These are phyloP conservation scores for Calidris pygmaea DNA, from an alignment of 2,113 vertebrate species.

Conservation along the genomic window DNA sequence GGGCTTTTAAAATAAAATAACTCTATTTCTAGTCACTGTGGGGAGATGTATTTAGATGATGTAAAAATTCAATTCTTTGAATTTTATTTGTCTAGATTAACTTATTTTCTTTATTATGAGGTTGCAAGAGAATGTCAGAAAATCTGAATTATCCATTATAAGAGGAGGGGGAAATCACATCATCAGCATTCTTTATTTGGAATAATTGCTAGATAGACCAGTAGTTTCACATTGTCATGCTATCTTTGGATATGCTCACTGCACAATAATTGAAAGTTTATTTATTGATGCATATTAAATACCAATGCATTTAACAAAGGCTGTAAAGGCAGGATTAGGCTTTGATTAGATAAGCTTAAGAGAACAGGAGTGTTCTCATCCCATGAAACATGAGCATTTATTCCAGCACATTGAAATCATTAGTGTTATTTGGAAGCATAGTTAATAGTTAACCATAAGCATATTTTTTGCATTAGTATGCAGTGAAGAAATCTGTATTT, in stretches of 20 bases:
- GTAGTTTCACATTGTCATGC: slow-evolving; percentile 62
- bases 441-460: slow-evolving; percentile 61
- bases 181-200: slow-evolving; percentile 67
- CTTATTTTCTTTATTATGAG: slow-evolving; percentile 29
- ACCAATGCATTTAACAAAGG: slow-evolving; percentile 59
- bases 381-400: slow-evolving; percentile 57
- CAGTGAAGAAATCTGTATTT: slow-evolving; percentile 42
- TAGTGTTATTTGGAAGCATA: slow-evolving; percentile 62
- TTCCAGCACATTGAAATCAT: slow-evolving; percentile 55
- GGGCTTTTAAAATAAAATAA: neutral
- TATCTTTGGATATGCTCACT: slow-evolving; percentile 63
- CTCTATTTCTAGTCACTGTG: neutral
- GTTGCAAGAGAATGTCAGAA: slow-evolving; percentile 53
- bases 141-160: slow-evolving; percentile 50
- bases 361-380: slow-evolving; percentile 43
- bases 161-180: slow-evolving; percentile 38
- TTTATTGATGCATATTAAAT: slow-evolving; percentile 75
- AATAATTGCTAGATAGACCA: slow-evolving; percentile 64
- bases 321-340: slow-evolving; percentile 59
- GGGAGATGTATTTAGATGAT: neutral
- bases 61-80: neutral
- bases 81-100: neutral
- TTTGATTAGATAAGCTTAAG: slow-evolving; percentile 71
- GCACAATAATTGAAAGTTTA: slow-evolving; percentile 74
- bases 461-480: slow-evolving; percentile 52